Conservation (phyloP, 2,888 invertebrate genomes). For the Ophioninae sp. region DNA sequence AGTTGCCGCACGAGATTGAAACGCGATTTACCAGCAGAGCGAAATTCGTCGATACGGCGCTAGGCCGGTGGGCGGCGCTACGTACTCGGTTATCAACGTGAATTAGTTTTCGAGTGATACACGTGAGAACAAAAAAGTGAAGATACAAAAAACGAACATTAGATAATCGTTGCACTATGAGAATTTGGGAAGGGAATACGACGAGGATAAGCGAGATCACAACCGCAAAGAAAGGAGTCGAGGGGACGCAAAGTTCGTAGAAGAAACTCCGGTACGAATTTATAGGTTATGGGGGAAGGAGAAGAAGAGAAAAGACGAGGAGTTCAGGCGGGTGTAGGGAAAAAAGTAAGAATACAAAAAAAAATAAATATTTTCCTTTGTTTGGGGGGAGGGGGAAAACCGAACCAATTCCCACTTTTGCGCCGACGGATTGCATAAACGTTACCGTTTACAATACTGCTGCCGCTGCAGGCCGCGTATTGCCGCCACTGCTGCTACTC, state of each 20-base stretch:
- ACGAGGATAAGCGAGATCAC: conserved; percentile 37
- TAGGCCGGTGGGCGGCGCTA: background rate
- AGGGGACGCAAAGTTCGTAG: conserved; percentile 8
- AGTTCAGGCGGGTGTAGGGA: conserved; percentile 21
- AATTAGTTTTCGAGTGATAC: background rate
- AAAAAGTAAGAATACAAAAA: conserved; percentile 43
- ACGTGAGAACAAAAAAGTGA: conserved; percentile 34
- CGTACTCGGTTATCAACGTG: background rate
- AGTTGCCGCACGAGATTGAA: background rate
- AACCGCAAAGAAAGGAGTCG: conserved; percentile 28
- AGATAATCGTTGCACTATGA: conserved; percentile 63
- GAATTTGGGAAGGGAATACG: conserved; percentile 46
- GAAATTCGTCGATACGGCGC: background rate
- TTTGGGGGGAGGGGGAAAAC: conserved; percentile 5
- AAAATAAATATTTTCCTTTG: conserved; percentile 42
- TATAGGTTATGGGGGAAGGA: conserved; percentile 12
- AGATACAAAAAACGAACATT: conserved; percentile 38
- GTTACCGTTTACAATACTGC: conserved; percentile 26
- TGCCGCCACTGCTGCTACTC: conserved; percentile 37
- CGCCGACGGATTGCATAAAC: conserved; percentile 24
- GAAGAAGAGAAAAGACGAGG: conserved; percentile 27
- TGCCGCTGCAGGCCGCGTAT: conserved; percentile 12
- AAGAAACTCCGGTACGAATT: conserved; percentile 41
- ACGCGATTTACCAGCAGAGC: background rate
- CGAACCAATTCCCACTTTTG: conserved; percentile 64